A percentile compares a stretch with the other conserved stretches of the same genome.
Conservation (phyloP, 2,113 vertebrate species). For the Petrocephalus microphthalmus region DNA sequence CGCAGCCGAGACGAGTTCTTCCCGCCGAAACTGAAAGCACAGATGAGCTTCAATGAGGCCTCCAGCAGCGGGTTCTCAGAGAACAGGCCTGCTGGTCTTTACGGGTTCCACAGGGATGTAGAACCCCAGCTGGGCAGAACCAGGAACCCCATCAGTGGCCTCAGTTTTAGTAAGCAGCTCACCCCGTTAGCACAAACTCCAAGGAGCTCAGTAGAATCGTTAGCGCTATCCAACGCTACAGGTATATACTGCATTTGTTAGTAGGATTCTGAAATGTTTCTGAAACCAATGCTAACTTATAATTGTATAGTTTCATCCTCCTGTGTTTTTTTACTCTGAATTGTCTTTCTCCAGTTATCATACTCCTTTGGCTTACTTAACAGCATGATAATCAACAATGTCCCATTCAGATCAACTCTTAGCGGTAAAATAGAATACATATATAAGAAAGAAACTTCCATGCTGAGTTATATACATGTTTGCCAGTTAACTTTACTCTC, state of each 20-base stretch:
- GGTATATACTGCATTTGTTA: slow-evolving; percentile 45
- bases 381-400: background rate
- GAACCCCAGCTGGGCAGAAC: slow-evolving; percentile 71
- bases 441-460: background rate
- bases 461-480: slow-evolving; percentile 12
- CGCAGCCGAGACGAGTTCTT: slow-evolving; percentile 78
- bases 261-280: background rate
- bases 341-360: slow-evolving; percentile 6
- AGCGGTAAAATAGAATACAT: background rate
- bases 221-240: slow-evolving; percentile 85
- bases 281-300: background rate
- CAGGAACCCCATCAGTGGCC: slow-evolving; percentile 84
- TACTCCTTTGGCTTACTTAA: background rate
- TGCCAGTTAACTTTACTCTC: background rate
- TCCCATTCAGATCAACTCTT: background rate
- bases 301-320: background rate
- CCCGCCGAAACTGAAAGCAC: slow-evolving; percentile 72
- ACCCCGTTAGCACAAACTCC: slow-evolving; percentile 85
- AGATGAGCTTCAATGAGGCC: slow-evolving; percentile 83
- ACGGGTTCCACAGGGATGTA: slow-evolving; percentile 72
- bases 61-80: slow-evolving; percentile 80
- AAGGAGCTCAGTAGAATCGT: slow-evolving; percentile 86
- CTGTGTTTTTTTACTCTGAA: background rate
- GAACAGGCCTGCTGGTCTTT: slow-evolving; percentile 77
- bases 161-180: slow-evolving; percentile 82